Evolutionary conservation across 2,888 invertebrate genomes (phyloP), one percentile per base, ranked within the genome.

Genomic region (Drosophila stalkeri): DNA sequence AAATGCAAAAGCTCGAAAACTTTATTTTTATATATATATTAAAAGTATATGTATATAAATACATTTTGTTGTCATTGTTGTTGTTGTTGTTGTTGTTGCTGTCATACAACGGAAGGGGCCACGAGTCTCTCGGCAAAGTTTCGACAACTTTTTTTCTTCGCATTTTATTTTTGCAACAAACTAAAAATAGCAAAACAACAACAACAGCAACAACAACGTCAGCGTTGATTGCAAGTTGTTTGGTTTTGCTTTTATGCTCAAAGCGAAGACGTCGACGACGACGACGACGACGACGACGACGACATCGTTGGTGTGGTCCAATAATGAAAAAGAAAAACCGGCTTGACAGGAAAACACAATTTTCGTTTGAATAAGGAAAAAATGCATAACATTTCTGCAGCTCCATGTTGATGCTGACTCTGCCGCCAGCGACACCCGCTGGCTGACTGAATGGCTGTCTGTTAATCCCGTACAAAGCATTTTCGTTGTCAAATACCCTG

Each of bases 341-440:
- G 86, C 85, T 87, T 80, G 85, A 78, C 89, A 78, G 86, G 86
- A 86, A 86, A 86, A 87, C 73, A 72, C 89, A 72, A 84, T 89
- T 86, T 89, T 86, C 76, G 82, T 87, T 86, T 72, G 81, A 89
- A 84, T 76, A 75, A 81, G 85, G 82, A 84, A 86, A 84, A 86
- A 86, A 84, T 84, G 71, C 80, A 72, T 86, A 76, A 65, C 70
- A 89, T 71, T 80, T 73, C 73, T 62, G 80, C 63, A 71, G 64
- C 52, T 62, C 57, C 7, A 59, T 4, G 60, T 43, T 39, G 35
- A 35, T 20, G 49, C 49, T 51, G 49, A 51, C 49, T 23, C 27
- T 46, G 59, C 59, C 33, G 52, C 37, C 46, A 35, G 16, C 41
- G 20, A 20, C 47, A 54, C 33, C 23, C 18, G 52, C 59, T 43